Evolutionary conservation across 2,888 invertebrate genomes (phyloP).

Genomic region (Tricholauxania praeusta): DNA sequence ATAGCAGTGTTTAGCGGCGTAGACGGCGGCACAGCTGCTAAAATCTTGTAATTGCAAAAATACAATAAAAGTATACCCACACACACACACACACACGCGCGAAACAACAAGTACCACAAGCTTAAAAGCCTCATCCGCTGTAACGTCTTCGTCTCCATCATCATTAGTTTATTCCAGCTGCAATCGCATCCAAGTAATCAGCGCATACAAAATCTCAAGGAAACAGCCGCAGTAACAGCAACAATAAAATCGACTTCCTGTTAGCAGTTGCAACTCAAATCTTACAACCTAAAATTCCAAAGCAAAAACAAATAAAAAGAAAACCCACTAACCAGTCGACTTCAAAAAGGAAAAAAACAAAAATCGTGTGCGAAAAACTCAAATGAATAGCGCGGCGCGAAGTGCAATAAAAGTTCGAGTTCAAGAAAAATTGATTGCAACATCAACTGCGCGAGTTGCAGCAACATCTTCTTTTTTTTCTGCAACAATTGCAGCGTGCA

Average conservation of each 20-base stretch:
- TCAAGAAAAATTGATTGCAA: conserved; percentile 51
- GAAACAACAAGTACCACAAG: not conserved
- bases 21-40: conserved; percentile 2
- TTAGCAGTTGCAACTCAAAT: not conserved
- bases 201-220: conserved; percentile 61
- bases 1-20: not conserved
- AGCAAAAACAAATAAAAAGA: conserved; percentile 4
- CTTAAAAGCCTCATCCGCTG: not conserved
- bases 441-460: not conserved
- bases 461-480: too few species aligned
- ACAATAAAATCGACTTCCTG: conserved; percentile 31
- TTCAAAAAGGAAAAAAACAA: conserved; percentile 25
- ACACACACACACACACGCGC: not conserved
- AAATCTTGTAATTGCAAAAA: not conserved
- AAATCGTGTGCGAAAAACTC: not conserved
- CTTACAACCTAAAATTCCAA: conserved; percentile 1
- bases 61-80: not conserved
- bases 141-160: not conserved
- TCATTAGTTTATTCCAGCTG: not conserved
- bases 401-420: conserved; percentile 60
- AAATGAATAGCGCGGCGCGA: not conserved
- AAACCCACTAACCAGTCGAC: conserved; percentile 14
- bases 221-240: conserved; percentile 51
- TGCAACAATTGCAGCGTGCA: too few species aligned
- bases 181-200: conserved; percentile 20